Percentiles rank a stretch among this genome's conserved stretches.
Evolutionary conservation across 2,888 invertebrate species (phyloP).

Genomic region (Dascillus cervinus): DNA sequence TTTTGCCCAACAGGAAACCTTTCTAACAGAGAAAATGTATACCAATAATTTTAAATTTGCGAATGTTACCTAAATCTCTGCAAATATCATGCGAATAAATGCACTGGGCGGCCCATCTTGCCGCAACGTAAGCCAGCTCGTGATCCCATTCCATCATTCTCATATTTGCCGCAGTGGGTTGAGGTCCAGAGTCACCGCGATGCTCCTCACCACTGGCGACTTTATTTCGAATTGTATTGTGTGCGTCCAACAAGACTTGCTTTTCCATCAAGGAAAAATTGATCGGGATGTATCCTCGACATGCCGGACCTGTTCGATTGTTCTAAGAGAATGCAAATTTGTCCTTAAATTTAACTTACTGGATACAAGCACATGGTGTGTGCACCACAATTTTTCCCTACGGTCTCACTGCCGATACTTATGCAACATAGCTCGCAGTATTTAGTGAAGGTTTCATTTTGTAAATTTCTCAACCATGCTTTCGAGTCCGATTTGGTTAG

Average conservation of each 20-base stretch:
- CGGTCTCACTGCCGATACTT: slow-evolving; percentile 20
- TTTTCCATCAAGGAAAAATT: slow-evolving; percentile 34
- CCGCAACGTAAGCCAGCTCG: slow-evolving; percentile 39
- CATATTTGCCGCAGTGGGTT: slow-evolving; percentile 39
- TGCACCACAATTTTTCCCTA: slow-evolving; percentile 30
- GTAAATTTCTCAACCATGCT: slow-evolving; percentile 14
- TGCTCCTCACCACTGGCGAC: slow-evolving; percentile 36
- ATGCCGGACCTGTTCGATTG: slow-evolving; percentile 21
- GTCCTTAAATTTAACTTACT: slow-evolving; percentile 9
- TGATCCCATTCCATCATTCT: slow-evolving; percentile 38
- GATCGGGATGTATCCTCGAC: slow-evolving; percentile 27
- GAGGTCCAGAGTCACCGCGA: slow-evolving; percentile 38
- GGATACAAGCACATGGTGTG: slow-evolving; percentile 32
- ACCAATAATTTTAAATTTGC: slow-evolving; percentile 16
- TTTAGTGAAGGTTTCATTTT: slow-evolving; percentile 9
- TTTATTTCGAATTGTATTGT: slow-evolving; percentile 39
- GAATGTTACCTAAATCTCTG: slow-evolving; percentile 34
- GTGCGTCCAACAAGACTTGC: slow-evolving; percentile 36
- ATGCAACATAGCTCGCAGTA: slow-evolving; percentile 33
- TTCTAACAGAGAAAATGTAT: slow-evolving; percentile 21
- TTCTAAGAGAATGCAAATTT: slow-evolving; percentile 8
- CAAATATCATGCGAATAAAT: slow-evolving; percentile 37
- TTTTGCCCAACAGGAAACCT: slow-evolving; percentile 43
- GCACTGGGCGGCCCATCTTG: slow-evolving; percentile 44
- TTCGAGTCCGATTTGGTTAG: slow-evolving; percentile 12